These are phyloP conservation scores for Centropristis striata DNA, from an alignment of 2,113 vertebrate genomes.

Conservation along the genomic window DNA sequence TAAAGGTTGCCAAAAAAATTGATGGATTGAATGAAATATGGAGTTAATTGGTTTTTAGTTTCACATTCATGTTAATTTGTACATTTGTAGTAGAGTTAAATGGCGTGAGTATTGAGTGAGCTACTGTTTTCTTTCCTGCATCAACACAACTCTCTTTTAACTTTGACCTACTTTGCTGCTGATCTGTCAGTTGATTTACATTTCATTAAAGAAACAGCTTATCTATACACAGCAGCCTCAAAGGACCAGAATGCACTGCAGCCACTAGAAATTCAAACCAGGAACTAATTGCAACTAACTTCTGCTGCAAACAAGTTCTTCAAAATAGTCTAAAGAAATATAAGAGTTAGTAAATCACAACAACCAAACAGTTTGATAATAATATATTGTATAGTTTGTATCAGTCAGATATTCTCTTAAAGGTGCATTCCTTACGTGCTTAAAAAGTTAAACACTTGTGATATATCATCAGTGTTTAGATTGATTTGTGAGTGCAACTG, in stretches of 20 bases:
- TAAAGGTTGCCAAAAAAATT: background rate
- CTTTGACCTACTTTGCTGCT: background rate
- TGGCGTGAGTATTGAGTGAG: too few relatives aligned
- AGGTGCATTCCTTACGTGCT: too few relatives aligned
- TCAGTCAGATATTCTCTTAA: too few relatives aligned
- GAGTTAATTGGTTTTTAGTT: background rate
- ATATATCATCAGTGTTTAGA: too few relatives aligned
- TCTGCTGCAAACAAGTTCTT: background rate
- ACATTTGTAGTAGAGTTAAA: too few relatives aligned
- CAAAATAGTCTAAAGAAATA: background rate
- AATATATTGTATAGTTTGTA: too few relatives aligned
- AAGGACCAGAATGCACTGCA: slow-evolving; percentile 3
- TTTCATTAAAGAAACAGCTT: background rate
- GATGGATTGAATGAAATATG: too few relatives aligned
- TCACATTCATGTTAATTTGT: background rate
- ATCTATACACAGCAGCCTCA: background rate
- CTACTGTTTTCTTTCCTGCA: background rate
- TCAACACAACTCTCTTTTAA: too few relatives aligned
- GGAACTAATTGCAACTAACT: background rate
- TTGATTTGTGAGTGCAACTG: too few relatives aligned
- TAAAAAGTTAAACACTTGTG: too few relatives aligned
- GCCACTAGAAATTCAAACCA: too few relatives aligned
- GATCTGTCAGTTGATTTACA: background rate
- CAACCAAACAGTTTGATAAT: too few relatives aligned
- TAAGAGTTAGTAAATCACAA: background rate